These are phyloP conservation scores for Stictonetta naevosa DNA, from an alignment of 2,113 vertebrate genomes.

Conservation along the genomic window DNA sequence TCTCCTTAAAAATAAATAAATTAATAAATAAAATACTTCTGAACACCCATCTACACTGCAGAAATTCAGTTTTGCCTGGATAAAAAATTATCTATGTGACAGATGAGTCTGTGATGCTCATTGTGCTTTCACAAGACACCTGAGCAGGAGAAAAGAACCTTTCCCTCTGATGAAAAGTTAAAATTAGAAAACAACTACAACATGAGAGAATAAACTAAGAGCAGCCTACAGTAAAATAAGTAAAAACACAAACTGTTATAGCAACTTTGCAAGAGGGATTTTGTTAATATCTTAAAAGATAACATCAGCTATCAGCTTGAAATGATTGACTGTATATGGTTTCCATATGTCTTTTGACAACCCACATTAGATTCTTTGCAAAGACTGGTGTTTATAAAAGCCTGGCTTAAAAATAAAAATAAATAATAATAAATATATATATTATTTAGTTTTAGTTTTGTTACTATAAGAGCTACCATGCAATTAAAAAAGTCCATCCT, in stretches of 20 bases:
- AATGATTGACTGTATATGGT: neutral
- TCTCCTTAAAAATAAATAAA: neutral
- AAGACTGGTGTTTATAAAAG: neutral
- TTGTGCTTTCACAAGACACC: neutral
- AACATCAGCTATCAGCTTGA: neutral
- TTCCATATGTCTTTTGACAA: neutral
- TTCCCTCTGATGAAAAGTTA: neutral
- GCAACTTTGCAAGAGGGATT: neutral
- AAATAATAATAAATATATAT: neutral
- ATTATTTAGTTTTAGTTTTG: neutral
- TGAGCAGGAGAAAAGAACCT: neutral
- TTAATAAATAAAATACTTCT: rapidly evolving
- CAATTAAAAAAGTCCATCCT: neutral
- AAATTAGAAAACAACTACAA: neutral
- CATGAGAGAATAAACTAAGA: neutral
- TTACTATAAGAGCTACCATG: neutral
- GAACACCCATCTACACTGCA: neutral
- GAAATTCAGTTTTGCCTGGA: neutral
- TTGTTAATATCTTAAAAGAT: neutral
- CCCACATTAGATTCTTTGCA: neutral
- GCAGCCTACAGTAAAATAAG: neutral
- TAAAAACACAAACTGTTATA: slow-evolving; percentile 1
- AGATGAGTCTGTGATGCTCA: neutral
- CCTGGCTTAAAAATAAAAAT: neutral
- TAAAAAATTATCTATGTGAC: neutral